phyloP scores from a whole-genome alignment of 2,888 invertebrate genomes.

The Odontomyia ornata region DNA sequence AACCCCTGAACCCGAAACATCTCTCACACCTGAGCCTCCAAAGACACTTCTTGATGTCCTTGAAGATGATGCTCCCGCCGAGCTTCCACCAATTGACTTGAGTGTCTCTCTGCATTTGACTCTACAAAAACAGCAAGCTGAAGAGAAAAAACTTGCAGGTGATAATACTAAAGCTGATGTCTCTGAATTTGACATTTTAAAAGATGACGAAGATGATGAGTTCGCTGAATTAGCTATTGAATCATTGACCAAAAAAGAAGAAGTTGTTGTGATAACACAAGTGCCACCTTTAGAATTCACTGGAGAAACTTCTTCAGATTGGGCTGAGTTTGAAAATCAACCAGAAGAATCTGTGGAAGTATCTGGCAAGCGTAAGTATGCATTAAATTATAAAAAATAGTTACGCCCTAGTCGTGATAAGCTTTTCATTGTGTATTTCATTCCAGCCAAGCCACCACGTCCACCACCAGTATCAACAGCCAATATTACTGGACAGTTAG shows the following conservation, averaged over 20 bases:
- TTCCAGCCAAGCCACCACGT: constrained; percentile 60
- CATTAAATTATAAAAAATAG: no score
- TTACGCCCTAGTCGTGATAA: not conserved
- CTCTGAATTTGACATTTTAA: constrained; percentile 68
- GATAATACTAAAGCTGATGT: constrained; percentile 54
- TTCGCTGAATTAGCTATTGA: constrained; percentile 82
- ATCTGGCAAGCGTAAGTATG: constrained; percentile 63
- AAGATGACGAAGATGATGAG: constrained; percentile 76
- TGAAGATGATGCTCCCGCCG: constrained; percentile 72
- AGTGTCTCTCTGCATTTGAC: constrained; percentile 72
- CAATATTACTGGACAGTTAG: constrained; percentile 54
- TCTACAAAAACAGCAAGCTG: constrained; percentile 66
- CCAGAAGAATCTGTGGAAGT: constrained; percentile 59
- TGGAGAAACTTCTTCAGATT: constrained; percentile 66
- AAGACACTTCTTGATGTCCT: constrained; percentile 81
- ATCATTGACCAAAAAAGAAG: constrained; percentile 71
- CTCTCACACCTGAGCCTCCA: constrained; percentile 58
- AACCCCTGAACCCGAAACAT: constrained; percentile 53
- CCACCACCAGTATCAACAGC: constrained; percentile 63
- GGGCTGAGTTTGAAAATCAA: constrained; percentile 73
- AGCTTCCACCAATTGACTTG: constrained; percentile 72
- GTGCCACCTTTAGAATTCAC: constrained; percentile 66
- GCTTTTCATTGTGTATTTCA: not conserved
- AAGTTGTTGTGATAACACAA: constrained; percentile 61
- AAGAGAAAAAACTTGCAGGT: constrained; percentile 56